Evolutionary conservation across 2,888 invertebrate species (phyloP).

Genomic region (Plemyria rubiginata): DNA sequence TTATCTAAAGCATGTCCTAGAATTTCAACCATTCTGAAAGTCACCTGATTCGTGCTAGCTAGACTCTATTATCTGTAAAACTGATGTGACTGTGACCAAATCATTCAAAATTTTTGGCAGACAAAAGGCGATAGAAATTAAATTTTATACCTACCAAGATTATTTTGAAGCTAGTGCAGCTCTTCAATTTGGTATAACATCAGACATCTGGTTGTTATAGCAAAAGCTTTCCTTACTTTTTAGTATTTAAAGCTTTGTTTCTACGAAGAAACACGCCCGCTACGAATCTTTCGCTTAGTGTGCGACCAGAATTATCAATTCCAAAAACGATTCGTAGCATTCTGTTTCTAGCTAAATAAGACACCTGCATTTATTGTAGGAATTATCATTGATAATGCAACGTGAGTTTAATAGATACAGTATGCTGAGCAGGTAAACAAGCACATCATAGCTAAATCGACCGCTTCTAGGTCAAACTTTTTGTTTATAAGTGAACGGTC

Average conservation of each 20-base stretch:
- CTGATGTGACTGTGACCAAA: conserved; percentile 12
- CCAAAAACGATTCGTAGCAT: conserved; percentile 3
- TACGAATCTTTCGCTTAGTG: neutral
- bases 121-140: neutral
- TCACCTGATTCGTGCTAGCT: neutral
- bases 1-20: conserved; percentile 20
- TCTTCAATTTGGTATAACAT: neutral
- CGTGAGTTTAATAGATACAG: conserved; percentile 18
- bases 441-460: conserved; percentile 42
- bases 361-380: neutral
- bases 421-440: conserved; percentile 33
- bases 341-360: conserved; percentile 16
- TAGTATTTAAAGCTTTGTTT: too few species aligned
- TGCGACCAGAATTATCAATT: neutral
- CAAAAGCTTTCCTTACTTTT: too few species aligned
- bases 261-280: too few species aligned
- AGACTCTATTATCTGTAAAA: neutral
- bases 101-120: neutral
- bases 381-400: conserved; percentile 8
- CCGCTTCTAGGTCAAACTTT: conserved; percentile 60
- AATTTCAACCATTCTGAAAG: neutral
- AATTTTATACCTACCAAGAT: too few species aligned
- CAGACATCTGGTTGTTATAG: neutral
- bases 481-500: conserved; percentile 54
- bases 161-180: too few species aligned